These are phyloP conservation scores for Trichopria drosophilae DNA, from an alignment of 2,888 invertebrate genomes.

Conservation along the genomic window DNA sequence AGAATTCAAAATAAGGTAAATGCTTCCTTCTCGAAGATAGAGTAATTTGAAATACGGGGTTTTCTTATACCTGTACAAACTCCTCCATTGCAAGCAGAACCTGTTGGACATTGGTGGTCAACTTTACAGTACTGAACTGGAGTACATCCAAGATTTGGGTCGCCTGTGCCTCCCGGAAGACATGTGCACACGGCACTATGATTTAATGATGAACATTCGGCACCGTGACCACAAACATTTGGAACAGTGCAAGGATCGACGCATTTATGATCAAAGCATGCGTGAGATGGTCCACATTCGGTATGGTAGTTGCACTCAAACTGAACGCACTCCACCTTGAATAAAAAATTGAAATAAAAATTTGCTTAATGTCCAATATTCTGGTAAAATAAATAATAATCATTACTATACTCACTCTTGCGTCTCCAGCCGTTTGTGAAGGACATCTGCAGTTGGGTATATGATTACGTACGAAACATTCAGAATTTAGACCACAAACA, in stretches of 20 bases:
- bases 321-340: conserved; percentile 66
- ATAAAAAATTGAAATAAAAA: conserved; percentile 14
- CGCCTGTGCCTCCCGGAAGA: conserved; percentile 80
- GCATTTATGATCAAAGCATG: conserved; percentile 80
- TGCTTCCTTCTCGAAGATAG: not conserved
- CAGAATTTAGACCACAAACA: conserved; percentile 76
- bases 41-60: not conserved
- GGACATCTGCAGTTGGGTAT: conserved; percentile 76
- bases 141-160: conserved; percentile 83
- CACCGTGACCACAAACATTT: conserved; percentile 81
- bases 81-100: conserved; percentile 81
- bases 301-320: conserved; percentile 78
- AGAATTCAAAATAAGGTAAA: not conserved
- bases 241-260: conserved; percentile 78
- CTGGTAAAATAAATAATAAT: not conserved
- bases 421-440: conserved; percentile 74
- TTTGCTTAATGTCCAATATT: not conserved
- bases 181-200: conserved; percentile 85
- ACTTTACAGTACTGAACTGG: conserved; percentile 79
- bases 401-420: conserved; percentile 57
- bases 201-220: conserved; percentile 74
- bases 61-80: conserved; percentile 70
- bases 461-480: conserved; percentile 73
- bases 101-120: conserved; percentile 80
- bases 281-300: conserved; percentile 72